phyloP scores from a whole-genome alignment of 2,888 invertebrate species.

The Cephus pulcher region DNA sequence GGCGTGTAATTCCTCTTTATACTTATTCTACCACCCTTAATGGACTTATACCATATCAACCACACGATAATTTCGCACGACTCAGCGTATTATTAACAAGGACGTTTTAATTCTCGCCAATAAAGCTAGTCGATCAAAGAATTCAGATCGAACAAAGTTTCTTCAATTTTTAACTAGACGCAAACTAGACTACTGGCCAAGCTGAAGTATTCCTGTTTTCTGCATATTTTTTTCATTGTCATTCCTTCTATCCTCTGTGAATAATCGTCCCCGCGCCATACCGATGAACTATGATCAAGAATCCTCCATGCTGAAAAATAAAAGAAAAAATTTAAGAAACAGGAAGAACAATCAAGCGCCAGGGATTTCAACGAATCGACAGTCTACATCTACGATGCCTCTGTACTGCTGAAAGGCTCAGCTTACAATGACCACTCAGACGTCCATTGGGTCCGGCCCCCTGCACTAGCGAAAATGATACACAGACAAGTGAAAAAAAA shows the following conservation, averaged over 20 bases:
- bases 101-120: neutral
- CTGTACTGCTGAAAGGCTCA: neutral
- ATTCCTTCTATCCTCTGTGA: neutral
- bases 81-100: neutral
- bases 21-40: neutral
- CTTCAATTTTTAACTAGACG: neutral
- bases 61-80: neutral
- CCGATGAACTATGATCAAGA: too few species aligned
- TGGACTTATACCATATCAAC: neutral
- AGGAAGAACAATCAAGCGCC: neutral
- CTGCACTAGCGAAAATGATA: constrained; percentile 19
- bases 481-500: constrained; percentile 17
- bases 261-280: neutral
- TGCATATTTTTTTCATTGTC: constrained; percentile 10
- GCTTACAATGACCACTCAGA: neutral
- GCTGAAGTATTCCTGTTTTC: neutral
- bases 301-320: neutral
- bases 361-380: neutral
- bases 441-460: neutral
- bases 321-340: neutral
- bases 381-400: neutral
- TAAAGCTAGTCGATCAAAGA: neutral
- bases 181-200: neutral
- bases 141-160: neutral
- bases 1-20: neutral